Percentiles rank a stretch among this genome's conserved stretches.
Evolutionary conservation across 2,113 vertebrate genomes (phyloP).

Genomic region (Triplophysa dalaica): DNA sequence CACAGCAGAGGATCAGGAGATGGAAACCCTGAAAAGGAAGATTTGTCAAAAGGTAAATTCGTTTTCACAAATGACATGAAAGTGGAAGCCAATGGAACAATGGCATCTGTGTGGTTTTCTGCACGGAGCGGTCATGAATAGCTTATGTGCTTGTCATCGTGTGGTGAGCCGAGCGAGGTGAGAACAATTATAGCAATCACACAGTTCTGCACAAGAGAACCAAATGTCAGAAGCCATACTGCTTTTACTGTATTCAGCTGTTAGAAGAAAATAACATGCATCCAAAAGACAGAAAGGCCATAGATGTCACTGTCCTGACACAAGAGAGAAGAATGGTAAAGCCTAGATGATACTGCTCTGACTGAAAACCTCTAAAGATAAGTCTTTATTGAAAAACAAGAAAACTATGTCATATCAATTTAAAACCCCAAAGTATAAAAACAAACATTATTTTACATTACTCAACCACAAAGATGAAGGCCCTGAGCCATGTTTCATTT

Average conservation of each 20-base stretch:
- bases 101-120: not conserved
- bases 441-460: conserved; percentile 1
- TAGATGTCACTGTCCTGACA: conserved; percentile 39
- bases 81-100: conserved; percentile 23
- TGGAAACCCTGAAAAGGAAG: conserved; percentile 44
- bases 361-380: no score
- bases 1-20: conserved; percentile 27
- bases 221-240: conserved; percentile 13
- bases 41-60: conserved; percentile 47
- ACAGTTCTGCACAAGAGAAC: conserved; percentile 2
- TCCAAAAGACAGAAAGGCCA: conserved; percentile 40
- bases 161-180: not conserved
- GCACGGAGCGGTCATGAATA: not conserved
- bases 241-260: not conserved
- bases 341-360: no score
- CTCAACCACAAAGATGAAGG: not conserved
- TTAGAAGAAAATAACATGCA: not conserved
- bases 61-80: conserved; percentile 34
- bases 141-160: not conserved
- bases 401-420: no score
- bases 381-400: no score
- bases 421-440: no score
- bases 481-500: conserved; percentile 21
- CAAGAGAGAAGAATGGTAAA: conserved; percentile 19
- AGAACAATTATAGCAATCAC: conserved; percentile 23